A percentile compares a stretch with the other conserved stretches of the same genome.
Conservation (phyloP, 2,113 vertebrate genomes). For the Suricata suricatta region DNA sequence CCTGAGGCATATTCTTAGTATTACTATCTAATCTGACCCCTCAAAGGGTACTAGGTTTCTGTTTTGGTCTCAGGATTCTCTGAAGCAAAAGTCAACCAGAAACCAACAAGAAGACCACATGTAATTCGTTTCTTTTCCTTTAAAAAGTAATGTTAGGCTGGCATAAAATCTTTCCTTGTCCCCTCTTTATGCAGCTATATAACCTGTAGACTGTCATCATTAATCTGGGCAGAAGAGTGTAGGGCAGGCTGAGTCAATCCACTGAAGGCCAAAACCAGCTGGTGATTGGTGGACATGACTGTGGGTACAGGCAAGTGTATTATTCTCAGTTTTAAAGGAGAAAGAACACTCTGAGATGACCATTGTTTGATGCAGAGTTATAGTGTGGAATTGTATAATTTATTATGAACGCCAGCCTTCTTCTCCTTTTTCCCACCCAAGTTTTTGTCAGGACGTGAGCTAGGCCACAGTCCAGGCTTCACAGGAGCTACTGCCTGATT, state of each 20-base stretch:
- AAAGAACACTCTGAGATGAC: neutral
- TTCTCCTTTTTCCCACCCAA: neutral
- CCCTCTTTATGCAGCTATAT: neutral
- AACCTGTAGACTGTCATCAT: neutral
- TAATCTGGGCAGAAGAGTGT: neutral
- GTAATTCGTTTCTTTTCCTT: neutral
- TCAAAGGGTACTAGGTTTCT: neutral
- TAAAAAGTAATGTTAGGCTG: neutral
- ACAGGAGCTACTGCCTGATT: neutral
- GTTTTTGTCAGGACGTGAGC: neutral
- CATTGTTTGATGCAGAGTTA: neutral
- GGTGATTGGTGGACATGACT: neutral
- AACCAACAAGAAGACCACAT: neutral
- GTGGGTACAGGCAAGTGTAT: neutral
- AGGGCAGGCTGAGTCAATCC: neutral
- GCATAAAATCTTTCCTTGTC: neutral
- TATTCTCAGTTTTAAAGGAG: neutral
- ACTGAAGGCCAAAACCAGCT: neutral
- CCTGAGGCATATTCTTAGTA: neutral
- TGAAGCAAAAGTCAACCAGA: conserved; percentile 23
- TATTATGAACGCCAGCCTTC: neutral
- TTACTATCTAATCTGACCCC: neutral
- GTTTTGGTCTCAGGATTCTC: conserved; percentile 3
- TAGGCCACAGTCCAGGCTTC: neutral
- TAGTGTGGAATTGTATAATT: neutral